These are phyloP conservation scores for Cisticola juncidis DNA, from an alignment of 2,113 vertebrate genomes.

Conservation along the genomic window DNA sequence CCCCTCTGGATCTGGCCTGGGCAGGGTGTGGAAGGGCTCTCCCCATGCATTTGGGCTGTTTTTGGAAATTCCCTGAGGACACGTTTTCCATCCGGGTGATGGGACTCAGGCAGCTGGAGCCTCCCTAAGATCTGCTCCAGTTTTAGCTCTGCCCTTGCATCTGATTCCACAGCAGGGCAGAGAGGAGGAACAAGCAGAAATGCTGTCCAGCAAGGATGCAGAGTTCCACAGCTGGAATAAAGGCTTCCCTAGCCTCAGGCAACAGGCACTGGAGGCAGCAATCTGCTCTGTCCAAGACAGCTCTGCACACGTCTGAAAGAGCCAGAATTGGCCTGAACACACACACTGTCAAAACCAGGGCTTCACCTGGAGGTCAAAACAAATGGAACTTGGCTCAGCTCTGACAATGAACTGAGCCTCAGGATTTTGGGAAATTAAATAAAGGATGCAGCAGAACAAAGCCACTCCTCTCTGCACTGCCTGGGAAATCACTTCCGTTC, in stretches of 20 bases:
- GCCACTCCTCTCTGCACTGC: neutral
- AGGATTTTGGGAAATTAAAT: neutral
- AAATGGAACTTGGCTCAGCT: neutral
- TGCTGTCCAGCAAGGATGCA: neutral
- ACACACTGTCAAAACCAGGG: neutral
- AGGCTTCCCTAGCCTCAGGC: rapidly evolving
- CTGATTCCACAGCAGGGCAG: neutral
- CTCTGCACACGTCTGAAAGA: neutral
- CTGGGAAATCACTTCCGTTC: neutral
- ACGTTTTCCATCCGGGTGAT: neutral
- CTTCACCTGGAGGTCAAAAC: neutral
- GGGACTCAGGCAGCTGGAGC: neutral
- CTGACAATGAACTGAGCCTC: neutral
- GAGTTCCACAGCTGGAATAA: neutral
- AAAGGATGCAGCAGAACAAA: neutral
- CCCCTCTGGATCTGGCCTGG: neutral
- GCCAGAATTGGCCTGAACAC: neutral
- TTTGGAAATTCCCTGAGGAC: neutral
- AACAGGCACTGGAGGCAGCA: neutral
- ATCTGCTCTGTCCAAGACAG: neutral
- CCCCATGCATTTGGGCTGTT: neutral
- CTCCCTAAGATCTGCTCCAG: neutral
- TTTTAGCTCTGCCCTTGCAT: neutral
- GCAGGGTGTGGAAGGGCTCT: neutral
- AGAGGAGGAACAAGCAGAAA: neutral